A percentile compares a stretch with the other conserved stretches of the same genome.
These are phyloP conservation scores for Origma solitaria DNA, from an alignment of 2,113 vertebrate species.

Conservation along the genomic window DNA sequence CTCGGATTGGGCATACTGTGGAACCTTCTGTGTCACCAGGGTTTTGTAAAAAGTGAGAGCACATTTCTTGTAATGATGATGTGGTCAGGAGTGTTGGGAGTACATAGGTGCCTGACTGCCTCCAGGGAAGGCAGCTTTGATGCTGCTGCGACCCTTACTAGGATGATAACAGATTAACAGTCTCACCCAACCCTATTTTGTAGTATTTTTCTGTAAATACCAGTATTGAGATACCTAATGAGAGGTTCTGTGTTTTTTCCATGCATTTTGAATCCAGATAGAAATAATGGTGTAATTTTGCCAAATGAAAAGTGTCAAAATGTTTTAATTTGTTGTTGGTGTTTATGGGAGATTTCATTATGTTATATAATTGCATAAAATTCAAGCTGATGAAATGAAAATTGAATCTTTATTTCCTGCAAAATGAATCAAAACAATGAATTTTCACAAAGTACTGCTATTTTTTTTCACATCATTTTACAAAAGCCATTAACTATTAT, in stretches of 20 bases:
- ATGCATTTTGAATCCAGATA: background rate
- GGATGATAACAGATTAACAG: background rate
- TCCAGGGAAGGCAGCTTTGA: background rate
- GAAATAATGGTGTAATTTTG: background rate
- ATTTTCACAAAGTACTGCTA: background rate
- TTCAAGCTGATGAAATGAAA: background rate
- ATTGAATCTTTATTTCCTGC: background rate
- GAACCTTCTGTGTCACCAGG: background rate
- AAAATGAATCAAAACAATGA: background rate
- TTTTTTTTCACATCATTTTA: background rate
- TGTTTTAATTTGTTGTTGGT: background rate
- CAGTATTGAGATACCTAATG: background rate
- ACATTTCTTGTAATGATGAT: accelerated
- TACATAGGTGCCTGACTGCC: background rate
- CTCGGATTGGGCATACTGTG: background rate
- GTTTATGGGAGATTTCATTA: background rate
- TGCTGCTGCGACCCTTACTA: background rate
- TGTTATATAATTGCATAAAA: background rate
- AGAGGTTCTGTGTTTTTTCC: background rate
- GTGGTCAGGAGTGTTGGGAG: background rate
- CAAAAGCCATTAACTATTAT: background rate
- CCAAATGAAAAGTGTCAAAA: background rate
- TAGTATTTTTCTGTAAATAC: background rate
- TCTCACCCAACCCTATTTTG: background rate
- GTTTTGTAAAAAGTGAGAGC: background rate